These are phyloP conservation scores for Pachypeltis micranthus DNA, from an alignment of 1,140 invertebrate species.

Conservation along the genomic window DNA sequence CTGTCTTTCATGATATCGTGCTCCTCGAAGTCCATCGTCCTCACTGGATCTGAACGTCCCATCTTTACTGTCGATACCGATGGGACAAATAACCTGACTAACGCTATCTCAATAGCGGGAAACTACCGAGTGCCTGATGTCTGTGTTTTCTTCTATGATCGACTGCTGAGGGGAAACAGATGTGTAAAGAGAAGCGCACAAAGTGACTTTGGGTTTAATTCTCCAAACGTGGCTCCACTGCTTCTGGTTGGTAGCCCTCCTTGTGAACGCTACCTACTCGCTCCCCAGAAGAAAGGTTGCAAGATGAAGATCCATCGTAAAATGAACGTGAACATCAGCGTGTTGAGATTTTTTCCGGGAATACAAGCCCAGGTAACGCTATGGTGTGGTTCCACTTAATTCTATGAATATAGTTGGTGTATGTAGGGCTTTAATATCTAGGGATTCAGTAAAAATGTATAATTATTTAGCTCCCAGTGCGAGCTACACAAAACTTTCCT, in stretches of 20 bases:
- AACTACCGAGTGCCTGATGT: constrained; percentile 87
- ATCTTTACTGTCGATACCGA: constrained; percentile 83
- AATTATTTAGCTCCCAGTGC: too few species aligned
- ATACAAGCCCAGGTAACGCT: constrained; percentile 67
- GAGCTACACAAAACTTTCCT: too few species aligned
- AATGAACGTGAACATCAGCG: constrained; percentile 70
- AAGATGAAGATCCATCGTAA: constrained; percentile 64
- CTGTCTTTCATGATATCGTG: constrained; percentile 93
- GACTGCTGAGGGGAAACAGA: constrained; percentile 82
- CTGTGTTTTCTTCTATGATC: constrained; percentile 78
- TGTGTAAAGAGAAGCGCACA: constrained; percentile 71
- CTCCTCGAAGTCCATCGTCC: constrained; percentile 84
- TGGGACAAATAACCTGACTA: constrained; percentile 85
- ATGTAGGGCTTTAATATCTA: too few species aligned
- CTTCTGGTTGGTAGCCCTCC: constrained; percentile 53
- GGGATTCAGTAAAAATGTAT: too few species aligned
- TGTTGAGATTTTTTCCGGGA: constrained; percentile 80
- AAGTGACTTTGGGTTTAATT: constrained; percentile 77
- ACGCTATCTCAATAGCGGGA: constrained; percentile 79
- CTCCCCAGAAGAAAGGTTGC: constrained; percentile 49
- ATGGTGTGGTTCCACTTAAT: too few species aligned
- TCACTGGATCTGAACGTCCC: constrained; percentile 89
- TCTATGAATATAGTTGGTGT: too few species aligned
- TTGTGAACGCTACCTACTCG: constrained; percentile 51
- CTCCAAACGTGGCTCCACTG: constrained; percentile 77